These are phyloP conservation scores for Bruchidius siliquastri DNA, from an alignment of 2,888 invertebrate genomes.

Conservation along the genomic window DNA sequence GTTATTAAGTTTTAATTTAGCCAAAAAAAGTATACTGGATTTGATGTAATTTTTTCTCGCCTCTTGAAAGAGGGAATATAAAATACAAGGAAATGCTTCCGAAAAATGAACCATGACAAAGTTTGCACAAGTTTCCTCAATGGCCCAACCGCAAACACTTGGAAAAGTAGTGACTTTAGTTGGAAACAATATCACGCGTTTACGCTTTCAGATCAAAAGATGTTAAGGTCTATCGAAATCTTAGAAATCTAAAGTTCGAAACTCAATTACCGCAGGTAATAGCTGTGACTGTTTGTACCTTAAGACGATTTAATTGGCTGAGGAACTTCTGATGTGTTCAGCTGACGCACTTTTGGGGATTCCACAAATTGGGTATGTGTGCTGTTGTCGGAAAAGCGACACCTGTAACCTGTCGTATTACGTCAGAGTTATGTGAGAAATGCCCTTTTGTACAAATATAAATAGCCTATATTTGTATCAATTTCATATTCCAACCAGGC, in stretches of 20 bases:
- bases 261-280: background rate
- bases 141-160: too few species aligned
- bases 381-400: background rate
- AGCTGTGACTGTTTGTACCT: background rate
- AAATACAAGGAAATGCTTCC: too few species aligned
- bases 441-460: background rate
- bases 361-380: constrained; percentile 2
- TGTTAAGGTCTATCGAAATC: background rate
- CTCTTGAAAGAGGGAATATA: too few species aligned
- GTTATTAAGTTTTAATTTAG: too few species aligned
- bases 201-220: background rate
- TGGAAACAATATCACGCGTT: background rate
- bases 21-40: too few species aligned
- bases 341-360: constrained; percentile 1
- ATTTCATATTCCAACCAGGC: background rate
- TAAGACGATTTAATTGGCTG: background rate
- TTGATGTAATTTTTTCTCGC: too few species aligned
- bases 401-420: background rate
- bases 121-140: too few species aligned
- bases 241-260: background rate
- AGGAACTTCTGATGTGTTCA: background rate
- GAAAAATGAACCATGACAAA: too few species aligned
- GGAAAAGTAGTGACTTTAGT: background rate
- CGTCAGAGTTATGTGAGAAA: background rate
- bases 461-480: background rate